Conservation (phyloP, 2,888 invertebrate genomes). For the Stenotaenia linearis region DNA sequence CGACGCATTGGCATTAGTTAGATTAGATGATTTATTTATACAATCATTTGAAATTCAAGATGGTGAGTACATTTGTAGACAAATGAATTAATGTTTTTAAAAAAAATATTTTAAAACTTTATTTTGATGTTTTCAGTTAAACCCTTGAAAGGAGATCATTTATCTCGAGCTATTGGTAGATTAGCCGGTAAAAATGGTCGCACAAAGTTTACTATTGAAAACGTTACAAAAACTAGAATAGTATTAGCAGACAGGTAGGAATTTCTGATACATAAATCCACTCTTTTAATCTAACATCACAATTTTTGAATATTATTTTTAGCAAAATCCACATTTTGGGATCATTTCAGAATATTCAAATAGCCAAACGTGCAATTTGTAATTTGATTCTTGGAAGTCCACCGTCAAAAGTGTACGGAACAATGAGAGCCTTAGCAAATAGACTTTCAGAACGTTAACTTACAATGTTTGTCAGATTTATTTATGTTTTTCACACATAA, state of each 20-base stretch:
- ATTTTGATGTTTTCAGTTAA: slow-evolving; percentile 59
- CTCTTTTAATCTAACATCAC: too few relatives aligned
- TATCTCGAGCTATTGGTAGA: slow-evolving; percentile 92
- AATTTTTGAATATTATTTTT: slow-evolving; percentile 38
- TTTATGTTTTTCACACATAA: too few relatives aligned
- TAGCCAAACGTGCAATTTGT: slow-evolving; percentile 90
- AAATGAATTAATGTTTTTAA: slow-evolving; percentile 6
- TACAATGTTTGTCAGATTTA: slow-evolving; percentile 34
- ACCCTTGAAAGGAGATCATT: slow-evolving; percentile 88
- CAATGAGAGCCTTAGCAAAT: slow-evolving; percentile 76
- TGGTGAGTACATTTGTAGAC: slow-evolving; percentile 44
- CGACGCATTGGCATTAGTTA: slow-evolving; percentile 88
- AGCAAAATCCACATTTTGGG: slow-evolving; percentile 94
- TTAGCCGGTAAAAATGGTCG: slow-evolving; percentile 95
- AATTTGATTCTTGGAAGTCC: slow-evolving; percentile 87
- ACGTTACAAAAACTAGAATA: slow-evolving; percentile 95
- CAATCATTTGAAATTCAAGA: slow-evolving; percentile 96
- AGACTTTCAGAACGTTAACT: slow-evolving; percentile 77
- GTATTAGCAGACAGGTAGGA: slow-evolving; percentile 75
- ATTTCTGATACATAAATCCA: background rate
- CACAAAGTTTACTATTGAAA: slow-evolving; percentile 97
- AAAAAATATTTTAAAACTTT: background rate
- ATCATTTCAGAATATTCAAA: slow-evolving; percentile 91
- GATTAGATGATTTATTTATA: slow-evolving; percentile 93
- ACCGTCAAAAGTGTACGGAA: slow-evolving; percentile 96